Evolutionary conservation across 2,888 invertebrate species (phyloP).

Genomic region (Xestia ashworthii): DNA sequence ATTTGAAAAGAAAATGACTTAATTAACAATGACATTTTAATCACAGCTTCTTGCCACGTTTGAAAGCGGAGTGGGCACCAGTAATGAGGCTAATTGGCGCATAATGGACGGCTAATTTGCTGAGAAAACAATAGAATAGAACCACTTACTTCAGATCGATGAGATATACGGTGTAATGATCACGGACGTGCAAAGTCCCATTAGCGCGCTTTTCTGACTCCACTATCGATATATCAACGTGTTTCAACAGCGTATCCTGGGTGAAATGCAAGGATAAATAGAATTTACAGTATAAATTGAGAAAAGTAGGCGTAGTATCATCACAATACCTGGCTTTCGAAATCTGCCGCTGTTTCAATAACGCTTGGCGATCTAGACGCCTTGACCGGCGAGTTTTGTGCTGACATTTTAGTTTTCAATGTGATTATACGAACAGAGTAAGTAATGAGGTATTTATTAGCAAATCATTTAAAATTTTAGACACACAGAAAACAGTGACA

Average conservation of each 20-base stretch:
- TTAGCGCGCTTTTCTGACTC: conserved; percentile 95
- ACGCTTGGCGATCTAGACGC: conserved; percentile 78
- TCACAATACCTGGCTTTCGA: conserved; percentile 81
- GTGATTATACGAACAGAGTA: conserved; percentile 10
- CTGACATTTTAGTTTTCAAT: conserved; percentile 74
- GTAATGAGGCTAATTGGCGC: conserved; percentile 68
- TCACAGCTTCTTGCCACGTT: conserved; percentile 25
- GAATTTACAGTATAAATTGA: conserved; percentile 50
- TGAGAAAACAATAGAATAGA: conserved; percentile 74
- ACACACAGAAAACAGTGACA: conserved; percentile 60
- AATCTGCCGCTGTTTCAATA: conserved; percentile 83
- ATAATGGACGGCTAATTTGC: conserved; percentile 70
- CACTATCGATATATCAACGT: conserved; percentile 94
- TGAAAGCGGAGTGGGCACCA: conserved; percentile 30
- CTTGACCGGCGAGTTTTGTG: conserved; percentile 80
- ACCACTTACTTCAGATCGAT: conserved; percentile 94
- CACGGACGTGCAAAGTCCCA: conserved; percentile 93
- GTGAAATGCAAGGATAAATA: conserved; percentile 68
- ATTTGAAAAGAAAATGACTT: conserved; percentile 40
- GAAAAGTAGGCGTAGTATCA: conserved; percentile 81
- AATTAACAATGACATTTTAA: conserved; percentile 39
- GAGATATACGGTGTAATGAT: conserved; percentile 95
- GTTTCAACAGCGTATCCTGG: conserved; percentile 92
- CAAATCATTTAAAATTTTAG: conserved; percentile 54
- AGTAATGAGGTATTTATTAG: conserved; percentile 7